Evolutionary conservation across 2,888 invertebrate genomes (phyloP).

Genomic region (Neoascia interrupta): DNA sequence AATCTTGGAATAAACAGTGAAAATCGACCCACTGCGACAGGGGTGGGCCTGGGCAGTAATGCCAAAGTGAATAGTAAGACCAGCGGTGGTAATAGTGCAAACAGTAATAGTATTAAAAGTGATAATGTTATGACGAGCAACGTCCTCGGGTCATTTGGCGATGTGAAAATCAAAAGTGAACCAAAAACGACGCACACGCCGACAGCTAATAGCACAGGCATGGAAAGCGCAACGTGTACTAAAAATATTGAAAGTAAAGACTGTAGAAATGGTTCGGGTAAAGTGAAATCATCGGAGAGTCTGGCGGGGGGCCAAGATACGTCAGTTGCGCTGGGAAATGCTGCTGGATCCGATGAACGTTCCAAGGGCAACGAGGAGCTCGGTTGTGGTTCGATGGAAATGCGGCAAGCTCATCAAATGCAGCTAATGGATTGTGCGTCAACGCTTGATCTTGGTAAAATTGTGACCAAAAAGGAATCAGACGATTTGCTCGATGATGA

Average conservation of each 20-base stretch:
- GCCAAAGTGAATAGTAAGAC: conserved; percentile 76
- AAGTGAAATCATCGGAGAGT: conserved; percentile 67
- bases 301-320: conserved; percentile 64
- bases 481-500: conserved; percentile 78
- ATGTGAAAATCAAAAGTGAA: conserved; percentile 77
- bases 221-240: conserved; percentile 78
- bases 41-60: conserved; percentile 69
- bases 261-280: conserved; percentile 72
- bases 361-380: conserved; percentile 53
- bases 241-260: conserved; percentile 80
- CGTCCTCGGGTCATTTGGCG: conserved; percentile 73
- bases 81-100: conserved; percentile 69
- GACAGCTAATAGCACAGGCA: conserved; percentile 79
- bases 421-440: conserved; percentile 18
- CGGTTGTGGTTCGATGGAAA: conserved; percentile 4
- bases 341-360: conserved; percentile 2
- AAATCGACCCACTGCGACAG: conserved; percentile 9
- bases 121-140: conserved; percentile 9
- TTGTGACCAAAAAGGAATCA: conserved; percentile 77
- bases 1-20: conserved; percentile 70
- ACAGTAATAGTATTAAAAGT: conserved; percentile 77
- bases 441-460: conserved; percentile 7
- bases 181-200: conserved; percentile 75
- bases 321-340: conserved; percentile 15
- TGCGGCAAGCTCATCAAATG: conserved; percentile 19